phyloP scores from a whole-genome alignment of 2,888 invertebrate genomes.

The Scaptodrosophila latifasciaeformis region DNA sequence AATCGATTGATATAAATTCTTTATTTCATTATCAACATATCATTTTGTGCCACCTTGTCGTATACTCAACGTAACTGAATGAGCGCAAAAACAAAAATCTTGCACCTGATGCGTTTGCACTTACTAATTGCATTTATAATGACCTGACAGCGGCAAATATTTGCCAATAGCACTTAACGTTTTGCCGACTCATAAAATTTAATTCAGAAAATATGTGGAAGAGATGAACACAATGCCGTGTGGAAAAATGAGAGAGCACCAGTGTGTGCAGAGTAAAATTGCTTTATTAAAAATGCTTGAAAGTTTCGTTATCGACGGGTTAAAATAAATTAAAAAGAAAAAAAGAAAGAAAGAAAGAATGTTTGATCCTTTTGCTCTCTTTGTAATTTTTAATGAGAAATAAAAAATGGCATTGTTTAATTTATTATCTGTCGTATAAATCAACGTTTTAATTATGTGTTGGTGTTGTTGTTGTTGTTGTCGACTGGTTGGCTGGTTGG shows the following conservation, averaged over 20 bases:
- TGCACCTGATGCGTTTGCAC: conserved; percentile 9
- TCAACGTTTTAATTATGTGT: conserved; percentile 58
- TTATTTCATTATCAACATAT: too few species aligned
- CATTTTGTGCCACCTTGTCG: too few species aligned
- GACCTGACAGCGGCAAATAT: conserved; percentile 1
- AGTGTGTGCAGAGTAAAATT: conserved; percentile 20
- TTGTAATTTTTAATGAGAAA: background rate
- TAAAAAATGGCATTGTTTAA: conserved; percentile 32
- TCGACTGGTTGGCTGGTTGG: background rate
- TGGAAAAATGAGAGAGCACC: background rate
- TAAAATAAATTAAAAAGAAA: conserved; percentile 34
- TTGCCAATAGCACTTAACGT: too few species aligned
- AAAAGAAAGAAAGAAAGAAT: conserved; percentile 20
- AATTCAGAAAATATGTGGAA: too few species aligned
- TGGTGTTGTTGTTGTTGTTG: conserved; percentile 1
- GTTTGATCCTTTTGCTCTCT: background rate
- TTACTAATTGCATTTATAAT: conserved; percentile 30
- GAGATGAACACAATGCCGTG: too few species aligned
- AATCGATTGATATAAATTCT: too few species aligned
- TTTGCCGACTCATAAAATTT: too few species aligned
- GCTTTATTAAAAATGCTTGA: conserved; percentile 42
- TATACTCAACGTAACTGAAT: too few species aligned
- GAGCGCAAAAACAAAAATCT: conserved; percentile 30
- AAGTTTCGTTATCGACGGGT: conserved; percentile 36
- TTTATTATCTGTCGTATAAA: conserved; percentile 54